These are phyloP conservation scores for Papilio dardanus DNA, from an alignment of 1,140 invertebrate genomes.

Conservation along the genomic window DNA sequence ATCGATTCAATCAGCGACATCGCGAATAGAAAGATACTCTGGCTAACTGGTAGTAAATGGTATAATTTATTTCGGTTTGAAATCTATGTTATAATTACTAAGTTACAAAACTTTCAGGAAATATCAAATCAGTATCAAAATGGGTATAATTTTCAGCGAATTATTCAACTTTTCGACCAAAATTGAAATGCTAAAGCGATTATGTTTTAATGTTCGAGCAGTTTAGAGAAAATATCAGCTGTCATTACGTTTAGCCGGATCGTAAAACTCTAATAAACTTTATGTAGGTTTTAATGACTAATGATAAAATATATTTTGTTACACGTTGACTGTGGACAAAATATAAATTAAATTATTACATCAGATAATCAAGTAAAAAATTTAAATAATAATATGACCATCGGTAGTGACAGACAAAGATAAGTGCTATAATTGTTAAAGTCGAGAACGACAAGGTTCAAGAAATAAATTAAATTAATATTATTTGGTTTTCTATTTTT, in stretches of 20 bases:
- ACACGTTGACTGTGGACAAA: background rate
- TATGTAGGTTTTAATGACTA: constrained; percentile 9
- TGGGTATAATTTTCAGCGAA: background rate
- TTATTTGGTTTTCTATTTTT: too few species aligned
- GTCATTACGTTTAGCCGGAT: constrained; percentile 2
- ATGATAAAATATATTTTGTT: constrained; percentile 10
- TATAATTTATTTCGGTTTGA: background rate
- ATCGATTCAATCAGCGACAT: too few species aligned
- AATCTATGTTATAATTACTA: background rate
- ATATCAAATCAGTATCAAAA: background rate
- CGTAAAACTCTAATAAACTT: constrained; percentile 12
- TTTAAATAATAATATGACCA: too few species aligned
- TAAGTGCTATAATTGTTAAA: too few species aligned
- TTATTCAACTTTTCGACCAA: background rate
- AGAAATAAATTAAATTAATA: too few species aligned
- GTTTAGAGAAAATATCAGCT: constrained; percentile 9
- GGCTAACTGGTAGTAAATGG: too few species aligned
- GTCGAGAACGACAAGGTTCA: too few species aligned
- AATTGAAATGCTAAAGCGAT: constrained; percentile 9
- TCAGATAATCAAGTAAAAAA: too few species aligned
- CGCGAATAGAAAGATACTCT: too few species aligned
- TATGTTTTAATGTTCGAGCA: background rate
- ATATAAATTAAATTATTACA: background rate
- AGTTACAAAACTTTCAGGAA: background rate
- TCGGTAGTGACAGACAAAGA: too few species aligned